phyloP scores from a whole-genome alignment of 1,140 invertebrate genomes.

The Mamestra configurata region DNA sequence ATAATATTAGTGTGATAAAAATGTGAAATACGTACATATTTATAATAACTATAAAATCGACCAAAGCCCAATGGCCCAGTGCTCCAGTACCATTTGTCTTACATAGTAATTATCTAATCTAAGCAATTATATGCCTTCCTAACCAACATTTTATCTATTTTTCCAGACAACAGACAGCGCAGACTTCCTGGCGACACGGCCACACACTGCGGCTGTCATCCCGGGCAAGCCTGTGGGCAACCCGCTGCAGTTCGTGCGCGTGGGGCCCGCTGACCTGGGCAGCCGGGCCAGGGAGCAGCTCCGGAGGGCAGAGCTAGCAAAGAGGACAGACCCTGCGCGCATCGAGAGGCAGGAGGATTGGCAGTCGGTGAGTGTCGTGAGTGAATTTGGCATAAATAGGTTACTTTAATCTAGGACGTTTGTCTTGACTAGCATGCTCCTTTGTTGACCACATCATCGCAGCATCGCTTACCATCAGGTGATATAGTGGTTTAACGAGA shows the following conservation, averaged over 20 bases:
- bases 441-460: too few relatives aligned
- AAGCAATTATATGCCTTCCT: background rate
- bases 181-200: conserved; percentile 80
- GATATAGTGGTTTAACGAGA: too few relatives aligned
- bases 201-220: conserved; percentile 81
- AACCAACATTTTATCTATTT: background rate
- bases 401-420: too few relatives aligned
- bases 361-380: conserved; percentile 93
- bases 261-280: conserved; percentile 95
- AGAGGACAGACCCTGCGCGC: conserved; percentile 91
- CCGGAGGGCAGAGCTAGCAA: conserved; percentile 94
- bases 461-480: too few relatives aligned
- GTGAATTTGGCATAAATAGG: too few relatives aligned
- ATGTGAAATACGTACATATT: too few relatives aligned
- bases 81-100: too few relatives aligned
- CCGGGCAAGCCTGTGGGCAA: conserved; percentile 94
- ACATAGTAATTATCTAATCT: too few relatives aligned
- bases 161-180: conserved; percentile 85
- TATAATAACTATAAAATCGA: too few relatives aligned
- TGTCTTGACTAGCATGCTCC: too few relatives aligned
- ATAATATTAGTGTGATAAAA: too few relatives aligned
- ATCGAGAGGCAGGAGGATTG: conserved; percentile 96
- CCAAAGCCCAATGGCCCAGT: too few relatives aligned
- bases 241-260: conserved; percentile 95
- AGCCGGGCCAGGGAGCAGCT: conserved; percentile 95